Evolutionary conservation across 2,113 vertebrate species (phyloP), one percentile per base, ranked within the genome.

Genomic region (Seriola aureovittata): DNA sequence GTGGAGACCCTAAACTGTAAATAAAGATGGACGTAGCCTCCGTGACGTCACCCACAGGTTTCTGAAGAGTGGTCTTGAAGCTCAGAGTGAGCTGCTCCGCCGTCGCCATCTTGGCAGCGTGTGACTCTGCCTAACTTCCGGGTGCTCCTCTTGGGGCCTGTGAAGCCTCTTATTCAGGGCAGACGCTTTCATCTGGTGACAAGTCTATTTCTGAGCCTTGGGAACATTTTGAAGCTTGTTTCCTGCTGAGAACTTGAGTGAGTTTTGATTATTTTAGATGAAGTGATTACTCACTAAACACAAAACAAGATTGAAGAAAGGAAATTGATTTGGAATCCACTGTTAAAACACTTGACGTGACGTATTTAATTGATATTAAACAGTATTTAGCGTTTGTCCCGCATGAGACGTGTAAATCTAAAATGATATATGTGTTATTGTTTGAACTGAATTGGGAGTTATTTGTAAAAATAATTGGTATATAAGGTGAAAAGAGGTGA

Each of bases 201-300:
- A 8, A 29, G 48, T 69, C 36, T 78, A 69, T 78, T 69, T 78
- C 44, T 54, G 62, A 21, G 25, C 58, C 17, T 17, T 23, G 12
- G 59, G 60, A 52, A 21, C n/a, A 19, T 59, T 72, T 32, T 25
- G 19, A 83, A 66, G 60, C 4, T 1, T 0, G 8, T 8, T 67
- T 59, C 67, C 81, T 59, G 68, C 59, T 82, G 73, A 23, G 68
- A 77, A 34, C 13, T 12, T 69, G 34, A 32, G 21, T 38, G 46
- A 63, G 14, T 68, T 52, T 19, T 50, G 57, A 55, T 69, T 17
- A 21, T n/a, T 44, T 52, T 2, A n/a, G 44, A 57, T 25, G 21
- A 69, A 38, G 40, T 25, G 17, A 19, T 40, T 54, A 54, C n/a
- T 64, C 10, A 6, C 8, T 14, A 29, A 29, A 58, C 25, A 6